These are phyloP conservation scores for Lagopus muta DNA, from an alignment of 2,113 vertebrate species.

Conservation along the genomic window DNA sequence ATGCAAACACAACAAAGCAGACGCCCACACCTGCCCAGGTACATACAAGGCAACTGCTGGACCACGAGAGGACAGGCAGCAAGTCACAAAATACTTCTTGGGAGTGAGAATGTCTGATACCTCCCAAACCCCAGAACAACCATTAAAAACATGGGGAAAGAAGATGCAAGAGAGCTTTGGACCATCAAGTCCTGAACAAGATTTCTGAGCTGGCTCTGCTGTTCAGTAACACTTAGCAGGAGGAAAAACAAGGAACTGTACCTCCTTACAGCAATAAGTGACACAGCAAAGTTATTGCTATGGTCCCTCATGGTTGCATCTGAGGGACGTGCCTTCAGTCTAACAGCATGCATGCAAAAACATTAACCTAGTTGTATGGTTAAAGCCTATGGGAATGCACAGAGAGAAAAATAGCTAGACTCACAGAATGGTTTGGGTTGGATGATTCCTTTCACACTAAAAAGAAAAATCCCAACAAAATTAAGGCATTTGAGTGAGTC, in stretches of 20 bases:
- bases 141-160: not conserved
- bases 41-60: not conserved
- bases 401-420: not conserved
- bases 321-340: conserved; percentile 86
- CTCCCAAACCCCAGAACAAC: not conserved
- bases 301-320: conserved; percentile 83
- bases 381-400: not conserved
- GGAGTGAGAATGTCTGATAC: not conserved
- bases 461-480: not conserved
- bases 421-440: no score
- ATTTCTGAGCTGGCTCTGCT: not conserved
- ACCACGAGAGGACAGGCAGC: not conserved
- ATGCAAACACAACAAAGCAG: conserved; percentile 81
- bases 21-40: not conserved
- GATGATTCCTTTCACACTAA: not conserved
- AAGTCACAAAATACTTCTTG: not conserved
- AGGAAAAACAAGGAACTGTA: conserved; percentile 55
- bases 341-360: conserved; percentile 83
- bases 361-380: conserved; percentile 7
- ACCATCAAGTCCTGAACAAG: not conserved
- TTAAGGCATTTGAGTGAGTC: not conserved
- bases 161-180: not conserved
- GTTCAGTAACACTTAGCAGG: not conserved
- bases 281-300: conserved; percentile 81
- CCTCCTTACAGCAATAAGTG: conserved; percentile 73